phyloP scores from a whole-genome alignment of 2,113 vertebrate species.

The Channa maculata region DNA sequence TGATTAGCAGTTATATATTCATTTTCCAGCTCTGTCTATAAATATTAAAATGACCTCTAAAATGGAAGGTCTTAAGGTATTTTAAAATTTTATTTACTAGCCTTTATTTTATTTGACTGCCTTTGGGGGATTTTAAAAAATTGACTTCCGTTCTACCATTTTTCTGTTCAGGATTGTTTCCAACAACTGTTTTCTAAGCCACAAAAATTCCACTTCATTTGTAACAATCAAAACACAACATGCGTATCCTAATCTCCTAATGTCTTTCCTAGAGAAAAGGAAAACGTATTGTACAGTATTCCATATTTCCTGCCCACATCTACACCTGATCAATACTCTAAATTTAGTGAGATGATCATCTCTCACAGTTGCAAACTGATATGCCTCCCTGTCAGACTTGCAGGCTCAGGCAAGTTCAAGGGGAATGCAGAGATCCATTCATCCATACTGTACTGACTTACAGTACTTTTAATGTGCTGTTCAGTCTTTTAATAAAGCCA shows the following conservation, averaged over 20 bases:
- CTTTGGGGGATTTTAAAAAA: not conserved
- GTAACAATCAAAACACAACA: not conserved
- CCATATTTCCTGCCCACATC: conserved; percentile 53
- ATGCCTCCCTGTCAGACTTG: conserved; percentile 60
- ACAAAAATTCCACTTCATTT: not conserved
- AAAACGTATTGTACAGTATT: conserved; percentile 19
- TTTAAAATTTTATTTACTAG: too few relatives aligned
- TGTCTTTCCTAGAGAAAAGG: not conserved
- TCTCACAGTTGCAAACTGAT: conserved; percentile 78
- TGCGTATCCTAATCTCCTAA: not conserved
- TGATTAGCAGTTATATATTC: too few relatives aligned
- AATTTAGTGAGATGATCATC: conserved; percentile 79
- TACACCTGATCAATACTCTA: conserved; percentile 80
- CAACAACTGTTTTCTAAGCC: not conserved
- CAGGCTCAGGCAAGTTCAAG: conserved; percentile 64
- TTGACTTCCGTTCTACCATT: not conserved
- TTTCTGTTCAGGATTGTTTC: not conserved
- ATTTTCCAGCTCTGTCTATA: too few relatives aligned
- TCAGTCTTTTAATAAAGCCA: not conserved
- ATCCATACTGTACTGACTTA: conserved; percentile 22
- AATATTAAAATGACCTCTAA: too few relatives aligned
- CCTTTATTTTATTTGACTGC: too few relatives aligned
- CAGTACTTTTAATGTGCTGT: not conserved
- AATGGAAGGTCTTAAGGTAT: too few relatives aligned
- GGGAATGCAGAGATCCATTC: conserved; percentile 62